These are phyloP conservation scores for Acromyrmex echinatior DNA, from an alignment of 1,140 invertebrate genomes.

Conservation along the genomic window DNA sequence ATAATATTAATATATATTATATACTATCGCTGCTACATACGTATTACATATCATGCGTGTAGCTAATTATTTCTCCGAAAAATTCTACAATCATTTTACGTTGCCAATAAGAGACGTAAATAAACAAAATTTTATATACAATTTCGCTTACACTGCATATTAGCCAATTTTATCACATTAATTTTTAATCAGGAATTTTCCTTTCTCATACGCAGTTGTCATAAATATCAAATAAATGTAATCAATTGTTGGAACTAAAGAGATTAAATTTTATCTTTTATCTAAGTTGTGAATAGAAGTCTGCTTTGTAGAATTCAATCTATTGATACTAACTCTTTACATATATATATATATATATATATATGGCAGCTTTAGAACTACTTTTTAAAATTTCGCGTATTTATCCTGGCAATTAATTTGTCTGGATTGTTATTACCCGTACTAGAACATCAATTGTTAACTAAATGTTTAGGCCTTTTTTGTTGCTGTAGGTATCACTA, in stretches of 20 bases:
- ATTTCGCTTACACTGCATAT: slow-evolving; percentile 24
- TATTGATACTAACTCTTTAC: slow-evolving; percentile 56
- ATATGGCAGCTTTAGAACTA: slow-evolving; percentile 65
- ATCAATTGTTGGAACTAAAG: slow-evolving; percentile 38
- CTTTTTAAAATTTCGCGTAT: slow-evolving; percentile 44
- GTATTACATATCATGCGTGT: slow-evolving; percentile 16
- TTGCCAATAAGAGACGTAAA: slow-evolving; percentile 4
- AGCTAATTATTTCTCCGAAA: neutral
- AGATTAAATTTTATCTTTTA: slow-evolving; percentile 40
- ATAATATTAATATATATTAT: slow-evolving; percentile 28
- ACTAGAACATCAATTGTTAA: slow-evolving; percentile 66
- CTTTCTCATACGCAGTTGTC: neutral
- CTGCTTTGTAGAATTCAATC: slow-evolving; percentile 33
- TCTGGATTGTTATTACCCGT: slow-evolving; percentile 57
- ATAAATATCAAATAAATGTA: neutral
- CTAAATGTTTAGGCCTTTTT: slow-evolving; percentile 67
- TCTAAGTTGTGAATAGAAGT: neutral
- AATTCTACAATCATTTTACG: slow-evolving; percentile 2
- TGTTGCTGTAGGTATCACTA: slow-evolving; percentile 46
- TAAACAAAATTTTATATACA: slow-evolving; percentile 42
- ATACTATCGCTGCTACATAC: slow-evolving; percentile 18
- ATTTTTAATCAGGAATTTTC: slow-evolving; percentile 20
- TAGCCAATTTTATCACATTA: slow-evolving; percentile 59
- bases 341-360: slow-evolving; percentile 31
- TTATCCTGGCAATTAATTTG: slow-evolving; percentile 44